Conservation (phyloP, 1,140 invertebrate species). For the Brachionus koreanus region DNA sequence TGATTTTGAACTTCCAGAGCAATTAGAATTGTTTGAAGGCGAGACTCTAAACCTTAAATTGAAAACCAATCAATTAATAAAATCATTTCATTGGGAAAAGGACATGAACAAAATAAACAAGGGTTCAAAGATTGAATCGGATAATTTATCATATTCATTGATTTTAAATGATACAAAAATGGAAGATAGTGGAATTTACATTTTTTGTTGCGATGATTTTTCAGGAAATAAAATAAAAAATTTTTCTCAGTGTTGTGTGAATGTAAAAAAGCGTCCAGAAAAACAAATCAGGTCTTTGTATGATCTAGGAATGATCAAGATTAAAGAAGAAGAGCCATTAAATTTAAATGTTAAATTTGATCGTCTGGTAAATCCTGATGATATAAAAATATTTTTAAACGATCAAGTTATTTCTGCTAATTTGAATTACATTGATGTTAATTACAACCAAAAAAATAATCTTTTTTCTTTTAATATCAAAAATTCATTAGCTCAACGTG, state of each 20-base stretch:
- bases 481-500: background rate
- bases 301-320: background rate
- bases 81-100: slow-evolving; percentile 19
- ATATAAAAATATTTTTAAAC: background rate
- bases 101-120: background rate
- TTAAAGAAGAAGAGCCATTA: slow-evolving; percentile 19
- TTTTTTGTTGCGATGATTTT: background rate
- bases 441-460: background rate
- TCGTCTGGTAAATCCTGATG: background rate
- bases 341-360: background rate
- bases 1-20: background rate
- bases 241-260: background rate
- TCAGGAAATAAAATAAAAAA: background rate
- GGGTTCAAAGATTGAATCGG: background rate
- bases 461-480: background rate
- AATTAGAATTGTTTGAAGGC: background rate
- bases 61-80: slow-evolving; percentile 13
- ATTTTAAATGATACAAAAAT: background rate
- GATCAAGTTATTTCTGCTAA: background rate
- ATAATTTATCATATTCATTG: background rate
- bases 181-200: background rate
- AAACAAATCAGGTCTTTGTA: background rate
- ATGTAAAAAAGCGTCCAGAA: slow-evolving; percentile 13
- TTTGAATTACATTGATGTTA: background rate
- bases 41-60: background rate